Conservation (phyloP, 2,888 invertebrate genomes). For the Podotricha telesiphe region DNA sequence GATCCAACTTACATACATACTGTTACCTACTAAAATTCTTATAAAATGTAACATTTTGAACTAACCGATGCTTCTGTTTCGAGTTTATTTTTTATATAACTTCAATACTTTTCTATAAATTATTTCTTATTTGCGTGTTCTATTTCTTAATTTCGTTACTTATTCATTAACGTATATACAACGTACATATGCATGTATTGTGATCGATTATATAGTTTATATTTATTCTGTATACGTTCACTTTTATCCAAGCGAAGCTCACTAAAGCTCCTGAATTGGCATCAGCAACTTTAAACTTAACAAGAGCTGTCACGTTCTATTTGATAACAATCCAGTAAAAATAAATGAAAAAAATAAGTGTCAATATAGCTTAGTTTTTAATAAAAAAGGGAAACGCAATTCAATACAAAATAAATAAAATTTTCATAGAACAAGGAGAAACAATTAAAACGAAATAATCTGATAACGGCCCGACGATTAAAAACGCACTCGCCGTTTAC, state of each 20-base stretch:
- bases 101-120: no score
- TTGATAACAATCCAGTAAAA: no score
- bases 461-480: slow-evolving; percentile 37
- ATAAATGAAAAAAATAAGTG: no score
- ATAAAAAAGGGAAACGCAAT: slow-evolving; percentile 4
- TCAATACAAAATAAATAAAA: slow-evolving; percentile 20
- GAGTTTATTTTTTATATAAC: not conserved
- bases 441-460: slow-evolving; percentile 39
- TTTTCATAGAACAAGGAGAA: slow-evolving; percentile 28
- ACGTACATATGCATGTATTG: no score
- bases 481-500: slow-evolving; percentile 34
- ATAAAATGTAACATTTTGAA: slow-evolving; percentile 17
- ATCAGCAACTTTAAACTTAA: not conserved
- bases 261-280: not conserved
- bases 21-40: slow-evolving; percentile 10
- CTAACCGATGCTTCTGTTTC: not conserved
- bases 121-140: no score
- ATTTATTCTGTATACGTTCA: not conserved
- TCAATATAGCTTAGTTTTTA: not conserved
- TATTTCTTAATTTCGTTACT: no score
- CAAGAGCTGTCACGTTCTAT: not conserved
- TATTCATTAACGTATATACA: no score
- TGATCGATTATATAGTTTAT: not conserved
- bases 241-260: not conserved
- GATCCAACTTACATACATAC: slow-evolving; percentile 24